Base-by-base conservation (phyloP, 1,140 invertebrate species). In the Globodera ellingtonae region DNA sequence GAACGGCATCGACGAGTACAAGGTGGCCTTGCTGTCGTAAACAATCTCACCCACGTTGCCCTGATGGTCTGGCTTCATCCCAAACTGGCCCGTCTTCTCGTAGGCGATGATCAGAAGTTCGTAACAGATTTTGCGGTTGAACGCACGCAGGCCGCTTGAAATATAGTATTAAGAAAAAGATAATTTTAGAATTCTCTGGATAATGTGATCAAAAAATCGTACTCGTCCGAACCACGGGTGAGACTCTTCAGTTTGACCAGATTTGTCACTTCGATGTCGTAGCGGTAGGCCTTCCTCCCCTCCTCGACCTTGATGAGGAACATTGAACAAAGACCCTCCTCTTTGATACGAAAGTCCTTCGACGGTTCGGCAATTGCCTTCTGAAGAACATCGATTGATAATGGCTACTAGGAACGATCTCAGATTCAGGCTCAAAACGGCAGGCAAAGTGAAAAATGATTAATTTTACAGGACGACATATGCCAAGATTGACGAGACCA, bases 41-140 rank as follows among this genome's bases (percentile, higher is more conserved):
- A 82, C 79, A 52, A 82, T 65, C 47, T 81, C 79, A 46, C 79
- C 79, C 24, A n/a, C 46, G n/a, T 24, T 10, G 52, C 52, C 77
- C 52, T 81, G 46, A 8, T 80, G 76, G 66, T 44, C 66, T 7
- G 71, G 10, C 50, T 77, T 48, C 79, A 81, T 81, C 21, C 79
- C 79, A 81, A 81, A 80, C 18, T 44, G 72, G 6, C 46, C 10
- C 50, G 81, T 82, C 35, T 82, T 82, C 10, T 46, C 67, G 48
- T 82, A 82, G 48, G 80, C 81, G n/a, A 66, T 59, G 21, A 79
- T 82, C 46, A 82, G 24, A 6, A 83, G 47, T 21, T 82, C 81
- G 52, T 82, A 82, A 70, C 81, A 82, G 48, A 82, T 62, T 24
- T 82, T 82, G 46, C 81, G 69, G 56, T 84, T 84, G 18, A 82